These are phyloP conservation scores for Choristoneura rosaceana DNA, from an alignment of 2,888 invertebrate genomes.

Conservation along the genomic window DNA sequence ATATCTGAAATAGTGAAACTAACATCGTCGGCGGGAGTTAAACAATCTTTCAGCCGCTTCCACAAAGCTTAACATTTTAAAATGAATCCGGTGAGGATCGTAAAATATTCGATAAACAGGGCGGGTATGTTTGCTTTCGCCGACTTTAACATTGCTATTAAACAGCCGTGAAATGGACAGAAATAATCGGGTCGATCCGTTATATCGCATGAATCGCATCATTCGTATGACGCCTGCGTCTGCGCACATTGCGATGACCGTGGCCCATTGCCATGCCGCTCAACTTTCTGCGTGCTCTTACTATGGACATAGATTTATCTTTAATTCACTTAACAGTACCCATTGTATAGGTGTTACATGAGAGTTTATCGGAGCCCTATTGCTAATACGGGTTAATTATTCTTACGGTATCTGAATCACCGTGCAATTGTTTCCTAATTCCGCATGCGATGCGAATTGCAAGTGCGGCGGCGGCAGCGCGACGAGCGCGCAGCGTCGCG, in stretches of 20 bases:
- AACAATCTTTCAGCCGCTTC: slow-evolving; percentile 80
- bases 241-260: slow-evolving; percentile 62
- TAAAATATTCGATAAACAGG: slow-evolving; percentile 85
- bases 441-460: slow-evolving; percentile 51
- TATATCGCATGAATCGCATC: slow-evolving; percentile 76
- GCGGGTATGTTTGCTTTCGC: slow-evolving; percentile 83
- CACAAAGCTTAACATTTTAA: slow-evolving; percentile 81
- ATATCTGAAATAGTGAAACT: slow-evolving; percentile 80
- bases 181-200: slow-evolving; percentile 85
- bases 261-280: slow-evolving; percentile 74
- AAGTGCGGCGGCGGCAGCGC: slow-evolving; percentile 41
- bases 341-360: slow-evolving; percentile 8
- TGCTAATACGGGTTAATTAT: slow-evolving; percentile 30
- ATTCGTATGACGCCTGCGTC: slow-evolving; percentile 81
- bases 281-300: slow-evolving; percentile 65
- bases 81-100: slow-evolving; percentile 81
- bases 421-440: slow-evolving; percentile 40
- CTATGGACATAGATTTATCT: slow-evolving; percentile 71
- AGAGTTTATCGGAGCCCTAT: slow-evolving; percentile 9
- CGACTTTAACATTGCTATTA: slow-evolving; percentile 85
- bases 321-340: slow-evolving; percentile 62
- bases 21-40: slow-evolving; percentile 70
- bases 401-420: slow-evolving; percentile 23
- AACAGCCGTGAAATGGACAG: slow-evolving; percentile 85
- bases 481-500: slow-evolving; percentile 29